Evolutionary conservation across 2,888 invertebrate genomes (phyloP).

Genomic region (Rhodophaea formosa): DNA sequence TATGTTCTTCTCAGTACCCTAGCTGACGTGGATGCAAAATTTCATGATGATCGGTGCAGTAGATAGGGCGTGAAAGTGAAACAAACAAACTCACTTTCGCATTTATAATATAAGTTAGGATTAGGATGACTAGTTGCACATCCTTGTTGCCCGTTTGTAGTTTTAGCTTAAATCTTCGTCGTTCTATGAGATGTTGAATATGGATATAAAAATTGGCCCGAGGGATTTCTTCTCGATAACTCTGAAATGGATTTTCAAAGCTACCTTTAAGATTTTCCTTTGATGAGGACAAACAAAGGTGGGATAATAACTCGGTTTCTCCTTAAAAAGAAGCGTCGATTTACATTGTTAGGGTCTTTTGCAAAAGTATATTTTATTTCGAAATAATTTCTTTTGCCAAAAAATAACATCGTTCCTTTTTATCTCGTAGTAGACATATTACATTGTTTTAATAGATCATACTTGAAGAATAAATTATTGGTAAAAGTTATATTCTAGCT

Average conservation of each 20-base stretch:
- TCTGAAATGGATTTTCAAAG: constrained; percentile 28
- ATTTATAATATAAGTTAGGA: too few species aligned
- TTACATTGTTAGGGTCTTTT: constrained; percentile 47
- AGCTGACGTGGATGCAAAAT: too few species aligned
- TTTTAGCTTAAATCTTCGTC: constrained; percentile 6
- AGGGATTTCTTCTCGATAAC: constrained; percentile 22
- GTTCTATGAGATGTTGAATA: constrained; percentile 20
- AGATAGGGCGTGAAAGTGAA: too few species aligned
- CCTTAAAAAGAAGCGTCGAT: constrained; percentile 37
- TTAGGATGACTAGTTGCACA: background rate
- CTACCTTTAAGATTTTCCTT: constrained; percentile 38
- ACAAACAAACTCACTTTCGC: too few species aligned
- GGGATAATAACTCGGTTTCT: constrained; percentile 52
- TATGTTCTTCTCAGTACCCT: too few species aligned
- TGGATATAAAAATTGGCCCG: constrained; percentile 26
- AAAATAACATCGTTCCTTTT: background rate
- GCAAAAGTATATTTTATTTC: constrained; percentile 44
- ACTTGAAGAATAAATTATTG: too few species aligned
- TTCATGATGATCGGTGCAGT: too few species aligned
- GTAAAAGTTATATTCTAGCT: too few species aligned
- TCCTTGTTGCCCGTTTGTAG: background rate
- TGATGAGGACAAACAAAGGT: constrained; percentile 56
- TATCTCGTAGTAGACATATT: too few species aligned
- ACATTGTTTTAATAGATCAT: too few species aligned
- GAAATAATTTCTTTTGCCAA: background rate